These are phyloP conservation scores for Pogonus chalceus DNA, from an alignment of 1,140 invertebrate species.

Conservation along the genomic window DNA sequence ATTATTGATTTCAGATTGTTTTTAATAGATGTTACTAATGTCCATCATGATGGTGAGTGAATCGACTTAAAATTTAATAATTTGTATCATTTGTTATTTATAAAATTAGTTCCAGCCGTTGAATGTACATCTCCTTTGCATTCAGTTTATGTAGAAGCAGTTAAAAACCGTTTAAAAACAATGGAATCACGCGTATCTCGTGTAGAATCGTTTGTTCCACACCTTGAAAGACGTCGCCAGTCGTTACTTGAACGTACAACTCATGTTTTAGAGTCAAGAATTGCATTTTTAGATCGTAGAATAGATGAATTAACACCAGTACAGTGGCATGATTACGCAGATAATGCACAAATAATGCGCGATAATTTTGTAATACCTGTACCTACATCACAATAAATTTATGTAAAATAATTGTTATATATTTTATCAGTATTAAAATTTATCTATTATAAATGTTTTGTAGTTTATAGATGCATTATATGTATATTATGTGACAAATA, in stretches of 20 bases:
- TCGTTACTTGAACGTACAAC: constrained; percentile 31
- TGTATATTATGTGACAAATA: too few species aligned
- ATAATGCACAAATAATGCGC: neutral
- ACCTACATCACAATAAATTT: too few species aligned
- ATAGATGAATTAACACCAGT: constrained; percentile 30
- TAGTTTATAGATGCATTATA: too few species aligned
- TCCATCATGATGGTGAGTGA: constrained; percentile 20
- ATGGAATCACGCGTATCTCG: constrained; percentile 30
- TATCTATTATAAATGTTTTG: too few species aligned
- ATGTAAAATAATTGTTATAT: too few species aligned
- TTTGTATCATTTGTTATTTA: constrained; percentile 6
- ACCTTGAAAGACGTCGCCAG: constrained; percentile 29
- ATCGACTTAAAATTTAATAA: neutral
- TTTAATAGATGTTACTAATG: constrained; percentile 16
- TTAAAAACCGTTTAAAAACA: constrained; percentile 26
- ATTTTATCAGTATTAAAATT: too few species aligned
- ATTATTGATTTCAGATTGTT: constrained; percentile 2
- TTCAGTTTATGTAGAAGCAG: constrained; percentile 33
- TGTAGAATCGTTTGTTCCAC: constrained; percentile 29
- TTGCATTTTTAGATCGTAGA: constrained; percentile 30
- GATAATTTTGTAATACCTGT: neutral
- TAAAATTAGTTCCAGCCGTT: constrained; percentile 20
- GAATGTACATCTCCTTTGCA: constrained; percentile 26
- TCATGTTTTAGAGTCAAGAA: constrained; percentile 24
- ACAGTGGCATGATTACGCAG: constrained; percentile 17